Conservation (phyloP, 2,888 invertebrate species). For the Hydrotaea diabolus region DNA sequence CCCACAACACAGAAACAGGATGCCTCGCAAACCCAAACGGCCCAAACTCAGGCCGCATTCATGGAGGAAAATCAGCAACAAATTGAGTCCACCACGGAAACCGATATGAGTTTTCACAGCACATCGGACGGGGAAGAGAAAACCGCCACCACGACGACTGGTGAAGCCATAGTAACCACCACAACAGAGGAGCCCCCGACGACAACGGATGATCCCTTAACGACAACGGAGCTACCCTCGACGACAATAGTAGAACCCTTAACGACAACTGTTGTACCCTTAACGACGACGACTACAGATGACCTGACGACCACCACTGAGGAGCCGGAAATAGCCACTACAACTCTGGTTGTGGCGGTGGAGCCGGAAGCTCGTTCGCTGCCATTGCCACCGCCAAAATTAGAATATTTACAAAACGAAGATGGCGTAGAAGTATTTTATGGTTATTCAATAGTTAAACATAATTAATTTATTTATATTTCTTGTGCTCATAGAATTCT, state of each 20-base stretch:
- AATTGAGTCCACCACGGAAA: constrained; percentile 49
- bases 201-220: background rate
- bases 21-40: background rate
- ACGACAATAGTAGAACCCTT: background rate
- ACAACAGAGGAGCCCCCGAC: constrained; percentile 57
- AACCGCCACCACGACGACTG: constrained; percentile 11
- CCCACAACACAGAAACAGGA: constrained; percentile 5
- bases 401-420: constrained; percentile 74
- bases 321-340: constrained; percentile 34
- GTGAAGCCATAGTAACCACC: background rate
- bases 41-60: constrained; percentile 31
- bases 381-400: constrained; percentile 69
- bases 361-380: constrained; percentile 64
- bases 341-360: constrained; percentile 14
- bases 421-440: constrained; percentile 77
- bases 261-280: constrained; percentile 24
- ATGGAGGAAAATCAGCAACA: constrained; percentile 51
- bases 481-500: background rate
- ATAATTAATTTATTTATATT: constrained; percentile 43
- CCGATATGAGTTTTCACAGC: background rate
- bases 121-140: background rate
- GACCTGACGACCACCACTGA: constrained; percentile 40
- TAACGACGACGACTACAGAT: constrained; percentile 40
- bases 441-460: constrained; percentile 76
- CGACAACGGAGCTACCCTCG: background rate